phyloP scores from a whole-genome alignment of 30 jellyfish, hydroid and myxozoan species.

The Euphysa ruthae region DNA sequence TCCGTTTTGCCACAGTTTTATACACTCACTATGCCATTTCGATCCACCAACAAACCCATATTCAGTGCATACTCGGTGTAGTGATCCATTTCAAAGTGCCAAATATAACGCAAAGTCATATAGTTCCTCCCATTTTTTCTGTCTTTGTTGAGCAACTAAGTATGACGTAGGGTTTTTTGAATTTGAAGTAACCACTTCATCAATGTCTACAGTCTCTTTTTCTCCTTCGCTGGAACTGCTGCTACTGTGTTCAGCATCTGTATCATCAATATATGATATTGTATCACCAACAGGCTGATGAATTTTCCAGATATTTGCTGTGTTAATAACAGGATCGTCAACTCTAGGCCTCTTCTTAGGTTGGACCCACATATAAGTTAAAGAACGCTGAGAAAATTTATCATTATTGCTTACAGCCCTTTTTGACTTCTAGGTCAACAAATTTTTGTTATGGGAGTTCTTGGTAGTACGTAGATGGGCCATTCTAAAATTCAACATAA shows the following conservation, averaged over 20 bases:
- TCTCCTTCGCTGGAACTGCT: not conserved
- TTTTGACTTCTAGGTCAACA: not conserved
- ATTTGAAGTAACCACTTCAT: not conserved
- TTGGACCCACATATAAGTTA: no score
- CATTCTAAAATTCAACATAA: not conserved
- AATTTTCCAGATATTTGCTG: no score
- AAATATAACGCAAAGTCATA: not conserved
- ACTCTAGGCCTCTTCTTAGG: no score
- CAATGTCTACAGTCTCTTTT: not conserved
- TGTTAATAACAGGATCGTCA: no score
- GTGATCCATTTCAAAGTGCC: slow-evolving; percentile 23
- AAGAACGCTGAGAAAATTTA: not conserved
- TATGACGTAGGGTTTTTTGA: not conserved
- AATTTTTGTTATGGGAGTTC: slow-evolving; percentile 7
- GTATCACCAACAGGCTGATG: no score
- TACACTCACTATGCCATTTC: not conserved
- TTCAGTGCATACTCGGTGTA: slow-evolving; percentile 6
- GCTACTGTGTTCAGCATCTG: no score
- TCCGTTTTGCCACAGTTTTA: slow-evolving; percentile 1
- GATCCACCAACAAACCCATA: slow-evolving; percentile 6
- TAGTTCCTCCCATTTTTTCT: not conserved
- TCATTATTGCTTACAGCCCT: not conserved
- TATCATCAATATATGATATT: no score
- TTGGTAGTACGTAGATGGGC: slow-evolving; percentile 11
- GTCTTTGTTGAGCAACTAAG: slow-evolving; percentile 13